Base-by-base conservation (phyloP, 2,797 vertebrate genomes). In the Rhabdomys pumilio region DNA sequence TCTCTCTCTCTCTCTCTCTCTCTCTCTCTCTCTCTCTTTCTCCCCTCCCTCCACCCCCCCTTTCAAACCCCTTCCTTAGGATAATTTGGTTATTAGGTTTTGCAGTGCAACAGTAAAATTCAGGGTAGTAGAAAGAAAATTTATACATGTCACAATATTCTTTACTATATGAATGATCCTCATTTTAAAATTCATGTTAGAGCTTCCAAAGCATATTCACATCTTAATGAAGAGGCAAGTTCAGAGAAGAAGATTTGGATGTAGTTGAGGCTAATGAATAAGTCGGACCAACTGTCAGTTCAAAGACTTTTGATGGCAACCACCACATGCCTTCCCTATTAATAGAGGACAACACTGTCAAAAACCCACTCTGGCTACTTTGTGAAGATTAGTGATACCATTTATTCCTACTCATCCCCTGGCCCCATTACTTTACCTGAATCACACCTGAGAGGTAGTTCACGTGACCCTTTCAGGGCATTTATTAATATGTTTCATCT, bases 271-370 rank as follows among this genome's bases (percentile, higher is more conserved):
- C 10, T 24, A 14, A 67, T 0, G 0, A 61, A 31, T 31, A 12
- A 6, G 20, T 34, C 55, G 7, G 13, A 44, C 13, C 41, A 44
- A 72, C 44, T 0, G 0, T 31, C 5, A 9, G 7, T 55, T 47
- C 0, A 2, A 44, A 14, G 63, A 26, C 82, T 63, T 50, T 12
- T 38, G 57, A 22, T 10, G 31, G 29, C 24, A 15, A 15, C 11
- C 1, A 8, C 2, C 19, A 4, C 15, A 6, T 6, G 12, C 0
- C 11, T 59, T 69, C 3, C 0, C 24, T 29, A 19, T 6, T 17
- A 65, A 82, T 50, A 41, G 38, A 0, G 26, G 53, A 2, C 4
- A 38, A 6, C 0, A 26, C 8, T 34, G 38, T 84, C 6, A 14
- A 50, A 76, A 41, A 1, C 1, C 6, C 3, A 77, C 57, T 34